These are phyloP conservation scores for Heliconius erato DNA, from an alignment of 2,888 invertebrate species.

Conservation along the genomic window DNA sequence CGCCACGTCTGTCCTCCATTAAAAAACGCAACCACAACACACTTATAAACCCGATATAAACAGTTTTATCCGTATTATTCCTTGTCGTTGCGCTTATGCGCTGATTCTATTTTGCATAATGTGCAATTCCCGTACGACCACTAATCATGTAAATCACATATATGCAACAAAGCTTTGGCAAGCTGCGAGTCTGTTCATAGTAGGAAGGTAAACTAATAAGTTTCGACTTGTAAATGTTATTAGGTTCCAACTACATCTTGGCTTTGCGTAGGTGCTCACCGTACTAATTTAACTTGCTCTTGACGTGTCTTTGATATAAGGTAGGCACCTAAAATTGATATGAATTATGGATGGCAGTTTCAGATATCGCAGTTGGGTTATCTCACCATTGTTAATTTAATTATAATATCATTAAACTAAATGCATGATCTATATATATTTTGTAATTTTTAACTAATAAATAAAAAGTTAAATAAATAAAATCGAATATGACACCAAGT, in stretches of 20 bases:
- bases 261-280: background rate
- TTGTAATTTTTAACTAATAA: too few species aligned
- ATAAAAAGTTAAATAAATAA: too few species aligned
- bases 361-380: background rate
- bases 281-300: constrained; percentile 19
- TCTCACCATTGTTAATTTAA: background rate
- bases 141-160: constrained; percentile 32
- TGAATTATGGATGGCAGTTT: background rate
- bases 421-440: background rate
- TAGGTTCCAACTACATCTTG: background rate
- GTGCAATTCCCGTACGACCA: constrained; percentile 24
- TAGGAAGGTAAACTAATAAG: constrained; percentile 25
- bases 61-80: background rate
- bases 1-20: too few species aligned
- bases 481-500: too few species aligned
- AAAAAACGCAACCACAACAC: background rate
- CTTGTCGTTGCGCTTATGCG: background rate
- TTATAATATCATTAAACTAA: background rate
- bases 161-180: constrained; percentile 26
- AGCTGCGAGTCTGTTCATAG: constrained; percentile 9
- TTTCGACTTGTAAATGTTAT: too few species aligned
- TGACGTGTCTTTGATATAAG: background rate
- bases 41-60: background rate
- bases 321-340: background rate
- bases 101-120: constrained; percentile 30